Evolutionary conservation across 2,888 invertebrate species (phyloP), one percentile per base, ranked within the genome.

Genomic region (Drosophila peninsularis): DNA sequence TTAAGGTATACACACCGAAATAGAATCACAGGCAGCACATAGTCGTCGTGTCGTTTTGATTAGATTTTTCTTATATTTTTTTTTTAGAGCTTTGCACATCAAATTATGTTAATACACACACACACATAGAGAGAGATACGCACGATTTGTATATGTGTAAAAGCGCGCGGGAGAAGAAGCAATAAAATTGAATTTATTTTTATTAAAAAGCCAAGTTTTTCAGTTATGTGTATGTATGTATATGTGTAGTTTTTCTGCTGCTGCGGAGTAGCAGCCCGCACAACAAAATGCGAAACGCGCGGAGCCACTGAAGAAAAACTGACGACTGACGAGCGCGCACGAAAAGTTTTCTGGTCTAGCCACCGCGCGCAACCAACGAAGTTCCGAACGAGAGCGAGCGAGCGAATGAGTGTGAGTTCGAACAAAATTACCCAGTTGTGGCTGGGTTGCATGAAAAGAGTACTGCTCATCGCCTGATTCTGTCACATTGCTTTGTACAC

Each of bases 251-350:
- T 77, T 84, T 84, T 69, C 82, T 85, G 85, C 88, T 88, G 89
- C 80, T 71, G 88, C 83, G 89, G 88, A 84, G 84, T 83, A 80
- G 84, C 88, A 80, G 78, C 89, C 82, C 88, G 80, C 82, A 79
- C 85, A 82, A 79, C 87, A 81, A 80, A 89, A 89, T 85, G 75
- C 76, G 85, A 82, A 80, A 90, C 90, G 84, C 89, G 89, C 90
- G 90, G 88, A 90, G 90, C 90, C 80, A 84, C 86, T 86, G 83
- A 83, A 88, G 82, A 83, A 88, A 88, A 83, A 80, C 86, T 83
- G 88, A 89, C 81, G 88, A 86, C 89, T 86, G 88, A 82, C 80
- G 69, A 67, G 66, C 78, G 71, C 68, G 54, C 71, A 73, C 85
- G 76, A 74, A 87, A 79, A 78, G 67, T 82, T 78, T 80, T 81